phyloP scores from a whole-genome alignment of 2,888 invertebrate genomes.

The Drosophila merina region DNA sequence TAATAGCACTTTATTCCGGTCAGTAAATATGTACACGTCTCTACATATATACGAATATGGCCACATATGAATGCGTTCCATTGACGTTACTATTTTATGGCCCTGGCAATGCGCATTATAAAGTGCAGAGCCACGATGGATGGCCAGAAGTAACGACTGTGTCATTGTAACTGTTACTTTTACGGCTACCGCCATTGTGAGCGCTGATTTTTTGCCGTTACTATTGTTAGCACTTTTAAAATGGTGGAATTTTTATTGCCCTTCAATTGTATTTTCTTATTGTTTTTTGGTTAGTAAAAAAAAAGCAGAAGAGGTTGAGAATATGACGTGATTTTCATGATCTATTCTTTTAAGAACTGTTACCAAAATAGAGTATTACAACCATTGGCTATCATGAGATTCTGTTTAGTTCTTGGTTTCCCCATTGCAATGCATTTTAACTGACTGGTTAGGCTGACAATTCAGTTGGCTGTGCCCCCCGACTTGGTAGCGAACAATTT shows the following conservation, averaged over 20 bases:
- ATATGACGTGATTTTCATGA: neutral
- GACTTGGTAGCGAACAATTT: conserved; percentile 70
- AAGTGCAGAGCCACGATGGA: conserved; percentile 14
- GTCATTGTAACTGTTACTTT: conserved; percentile 42
- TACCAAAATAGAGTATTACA: neutral
- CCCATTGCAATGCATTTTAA: conserved; percentile 48
- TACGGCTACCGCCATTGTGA: conserved; percentile 31
- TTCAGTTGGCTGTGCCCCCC: conserved; percentile 33
- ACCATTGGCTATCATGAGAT: neutral
- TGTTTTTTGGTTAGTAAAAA: neutral
- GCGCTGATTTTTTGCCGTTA: conserved; percentile 30
- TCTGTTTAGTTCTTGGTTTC: conserved; percentile 22
- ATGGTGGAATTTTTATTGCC: conserved; percentile 19
- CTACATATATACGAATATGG: conserved; percentile 15
- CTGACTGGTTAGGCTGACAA: conserved; percentile 49
- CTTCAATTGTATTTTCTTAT: conserved; percentile 1
- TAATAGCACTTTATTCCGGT: conserved; percentile 77
- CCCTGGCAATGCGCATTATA: conserved; percentile 44
- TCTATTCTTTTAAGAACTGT: neutral
- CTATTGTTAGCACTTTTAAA: conserved; percentile 40
- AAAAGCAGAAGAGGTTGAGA: neutral
- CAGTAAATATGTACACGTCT: conserved; percentile 30
- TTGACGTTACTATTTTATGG: conserved; percentile 76
- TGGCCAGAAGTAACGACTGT: conserved; percentile 31
- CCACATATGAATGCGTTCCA: conserved; percentile 66